A percentile compares a stretch with the other conserved stretches of the same genome.
These are phyloP conservation scores for Agrypnus murinus DNA, from an alignment of 2,888 invertebrate genomes.

Conservation along the genomic window DNA sequence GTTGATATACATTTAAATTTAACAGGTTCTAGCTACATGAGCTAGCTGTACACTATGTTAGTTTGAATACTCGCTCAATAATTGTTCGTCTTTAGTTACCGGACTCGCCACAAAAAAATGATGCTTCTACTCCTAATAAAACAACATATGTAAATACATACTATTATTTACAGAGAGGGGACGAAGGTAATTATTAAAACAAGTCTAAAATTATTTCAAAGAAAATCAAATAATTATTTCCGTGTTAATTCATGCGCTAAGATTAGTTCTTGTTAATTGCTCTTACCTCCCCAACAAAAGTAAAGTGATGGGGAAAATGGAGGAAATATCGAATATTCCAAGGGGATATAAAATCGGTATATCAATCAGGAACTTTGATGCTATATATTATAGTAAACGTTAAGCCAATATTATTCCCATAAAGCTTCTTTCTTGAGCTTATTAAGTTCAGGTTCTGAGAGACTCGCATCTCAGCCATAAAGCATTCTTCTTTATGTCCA, in stretches of 20 bases:
- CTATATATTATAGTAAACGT: slow-evolving; percentile 49
- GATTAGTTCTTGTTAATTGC: neutral
- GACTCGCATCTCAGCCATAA: slow-evolving; percentile 57
- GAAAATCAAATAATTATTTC: too few species aligned
- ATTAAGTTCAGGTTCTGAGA: slow-evolving; percentile 50
- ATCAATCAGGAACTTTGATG: slow-evolving; percentile 46
- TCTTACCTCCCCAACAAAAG: neutral
- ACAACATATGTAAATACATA: too few species aligned
- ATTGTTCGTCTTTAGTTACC: too few species aligned
- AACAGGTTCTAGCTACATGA: too few species aligned
- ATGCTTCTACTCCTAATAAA: too few species aligned
- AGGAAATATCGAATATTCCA: slow-evolving; percentile 13
- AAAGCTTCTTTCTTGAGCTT: slow-evolving; percentile 51
- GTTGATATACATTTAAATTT: too few species aligned
- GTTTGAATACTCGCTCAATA: too few species aligned
- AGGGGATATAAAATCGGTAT: slow-evolving; percentile 30
- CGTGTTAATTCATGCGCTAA: neutral
- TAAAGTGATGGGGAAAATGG: neutral
- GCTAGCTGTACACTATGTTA: too few species aligned
- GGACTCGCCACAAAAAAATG: too few species aligned
- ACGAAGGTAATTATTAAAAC: too few species aligned
- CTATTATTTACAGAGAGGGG: too few species aligned
- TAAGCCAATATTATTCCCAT: slow-evolving; percentile 51
- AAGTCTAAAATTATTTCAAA: too few species aligned
- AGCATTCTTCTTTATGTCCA: slow-evolving; percentile 64